These are phyloP conservation scores for Colistium nudipinnis DNA, from an alignment of 2,113 vertebrate species.

Conservation along the genomic window DNA sequence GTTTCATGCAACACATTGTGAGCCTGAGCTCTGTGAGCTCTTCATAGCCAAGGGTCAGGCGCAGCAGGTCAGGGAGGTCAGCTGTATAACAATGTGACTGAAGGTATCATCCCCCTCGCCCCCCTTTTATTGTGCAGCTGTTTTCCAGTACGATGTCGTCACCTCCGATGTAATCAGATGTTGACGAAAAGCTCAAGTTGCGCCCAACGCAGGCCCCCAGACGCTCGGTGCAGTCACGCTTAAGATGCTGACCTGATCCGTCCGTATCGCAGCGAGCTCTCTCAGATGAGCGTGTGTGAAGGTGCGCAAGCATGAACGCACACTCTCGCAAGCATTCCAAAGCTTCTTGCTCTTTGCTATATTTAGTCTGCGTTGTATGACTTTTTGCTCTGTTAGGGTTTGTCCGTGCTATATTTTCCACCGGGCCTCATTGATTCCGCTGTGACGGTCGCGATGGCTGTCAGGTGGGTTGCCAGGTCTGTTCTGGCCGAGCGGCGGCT, in stretches of 20 bases:
- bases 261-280: constrained; percentile 8
- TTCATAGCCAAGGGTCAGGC: too few relatives aligned
- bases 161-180: constrained; percentile 28
- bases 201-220: neutral
- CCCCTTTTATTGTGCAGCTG: constrained; percentile 2
- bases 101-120: neutral
- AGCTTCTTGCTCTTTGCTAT: neutral
- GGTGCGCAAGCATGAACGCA: neutral
- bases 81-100: too few relatives aligned
- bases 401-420: neutral
- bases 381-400: constrained; percentile 9
- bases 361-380: constrained; percentile 8
- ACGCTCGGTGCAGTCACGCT: constrained; percentile 1
- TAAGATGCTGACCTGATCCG: neutral
- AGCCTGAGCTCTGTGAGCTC: too few relatives aligned
- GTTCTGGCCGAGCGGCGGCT: neutral
- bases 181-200: constrained; percentile 31
- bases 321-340: neutral
- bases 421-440: constrained; percentile 12
- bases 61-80: neutral
- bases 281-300: neutral
- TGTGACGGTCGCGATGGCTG: neutral
- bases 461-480: constrained; percentile 41
- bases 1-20: too few relatives aligned
- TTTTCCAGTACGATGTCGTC: neutral